Evolutionary conservation across 1,140 invertebrate species (phyloP).

Genomic region (Drosophila prosaltans): DNA sequence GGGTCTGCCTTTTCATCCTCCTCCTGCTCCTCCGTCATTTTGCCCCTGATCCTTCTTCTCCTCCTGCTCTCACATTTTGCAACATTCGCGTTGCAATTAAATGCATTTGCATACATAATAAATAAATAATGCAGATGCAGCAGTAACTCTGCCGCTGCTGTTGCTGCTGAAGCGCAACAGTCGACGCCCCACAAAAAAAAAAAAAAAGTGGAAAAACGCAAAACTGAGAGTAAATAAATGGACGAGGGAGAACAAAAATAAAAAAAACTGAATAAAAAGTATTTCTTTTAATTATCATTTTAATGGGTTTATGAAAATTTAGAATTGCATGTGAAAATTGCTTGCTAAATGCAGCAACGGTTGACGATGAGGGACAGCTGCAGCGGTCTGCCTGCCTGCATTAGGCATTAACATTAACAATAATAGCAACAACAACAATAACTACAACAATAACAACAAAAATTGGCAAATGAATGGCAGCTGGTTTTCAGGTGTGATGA

Average conservation of each 20-base stretch:
- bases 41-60: not conserved
- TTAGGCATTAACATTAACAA: slow-evolving; percentile 8
- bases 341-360: slow-evolving; percentile 47
- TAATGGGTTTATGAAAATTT: slow-evolving; percentile 80
- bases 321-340: slow-evolving; percentile 75
- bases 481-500: slow-evolving; percentile 44
- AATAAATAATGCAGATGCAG: slow-evolving; percentile 78
- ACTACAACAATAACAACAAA: not conserved
- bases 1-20: slow-evolving; percentile 24
- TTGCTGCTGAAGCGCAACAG: slow-evolving; percentile 21
- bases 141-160: slow-evolving; percentile 50
- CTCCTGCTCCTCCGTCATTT: not conserved
- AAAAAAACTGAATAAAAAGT: slow-evolving; percentile 36
- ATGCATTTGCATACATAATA: slow-evolving; percentile 81
- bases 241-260: slow-evolving; percentile 29
- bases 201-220: slow-evolving; percentile 39
- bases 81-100: slow-evolving; percentile 63
- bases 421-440: slow-evolving; percentile 49
- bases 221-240: slow-evolving; percentile 13
- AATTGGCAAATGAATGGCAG: slow-evolving; percentile 45
- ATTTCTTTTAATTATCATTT: slow-evolving; percentile 79
- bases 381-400: slow-evolving; percentile 15
- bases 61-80: slow-evolving; percentile 12
- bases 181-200: slow-evolving; percentile 13
- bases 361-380: slow-evolving; percentile 52